phyloP scores from a whole-genome alignment of 2,113 vertebrate species.

The Cheilinus undulatus region DNA sequence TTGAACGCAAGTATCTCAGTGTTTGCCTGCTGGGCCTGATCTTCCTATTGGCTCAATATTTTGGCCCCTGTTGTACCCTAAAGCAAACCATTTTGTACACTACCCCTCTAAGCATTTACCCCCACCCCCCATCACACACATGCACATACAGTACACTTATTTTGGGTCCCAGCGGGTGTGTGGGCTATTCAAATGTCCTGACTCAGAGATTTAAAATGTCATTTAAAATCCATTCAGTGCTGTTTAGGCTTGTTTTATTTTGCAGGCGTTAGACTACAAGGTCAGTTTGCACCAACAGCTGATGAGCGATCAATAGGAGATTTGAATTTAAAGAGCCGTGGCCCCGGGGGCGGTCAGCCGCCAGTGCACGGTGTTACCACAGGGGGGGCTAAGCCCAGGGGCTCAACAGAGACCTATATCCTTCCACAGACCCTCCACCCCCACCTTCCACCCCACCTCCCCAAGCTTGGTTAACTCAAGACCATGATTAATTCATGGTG shows the following conservation, averaged over 20 bases:
- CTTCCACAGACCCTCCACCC: constrained; percentile 59
- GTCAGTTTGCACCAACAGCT: constrained; percentile 83
- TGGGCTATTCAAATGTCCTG: constrained; percentile 64
- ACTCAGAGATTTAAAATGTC: constrained; percentile 78
- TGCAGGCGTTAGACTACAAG: constrained; percentile 76
- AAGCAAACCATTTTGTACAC: constrained; percentile 62
- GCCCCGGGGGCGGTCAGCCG: constrained; percentile 69
- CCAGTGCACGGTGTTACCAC: constrained; percentile 72
- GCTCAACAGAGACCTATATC: constrained; percentile 75
- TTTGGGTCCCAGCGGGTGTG: constrained; percentile 51
- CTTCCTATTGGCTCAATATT: constrained; percentile 63
- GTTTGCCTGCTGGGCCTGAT: constrained; percentile 58
- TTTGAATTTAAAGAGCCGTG: constrained; percentile 85
- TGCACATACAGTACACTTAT: constrained; percentile 55
- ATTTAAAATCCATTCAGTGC: constrained; percentile 78
- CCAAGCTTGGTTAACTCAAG: constrained; percentile 83
- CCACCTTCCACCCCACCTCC: constrained; percentile 64
- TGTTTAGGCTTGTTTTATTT: constrained; percentile 80
- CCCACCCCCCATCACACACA: constrained; percentile 37
- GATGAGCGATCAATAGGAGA: constrained; percentile 85
- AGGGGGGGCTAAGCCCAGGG: constrained; percentile 74
- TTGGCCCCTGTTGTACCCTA: constrained; percentile 60
- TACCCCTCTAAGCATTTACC: constrained; percentile 11
- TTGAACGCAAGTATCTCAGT: constrained; percentile 53
- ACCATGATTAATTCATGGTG: constrained; percentile 87